Conservation (phyloP, 2,113 vertebrate species). For the Psittacula cyanocephala region DNA sequence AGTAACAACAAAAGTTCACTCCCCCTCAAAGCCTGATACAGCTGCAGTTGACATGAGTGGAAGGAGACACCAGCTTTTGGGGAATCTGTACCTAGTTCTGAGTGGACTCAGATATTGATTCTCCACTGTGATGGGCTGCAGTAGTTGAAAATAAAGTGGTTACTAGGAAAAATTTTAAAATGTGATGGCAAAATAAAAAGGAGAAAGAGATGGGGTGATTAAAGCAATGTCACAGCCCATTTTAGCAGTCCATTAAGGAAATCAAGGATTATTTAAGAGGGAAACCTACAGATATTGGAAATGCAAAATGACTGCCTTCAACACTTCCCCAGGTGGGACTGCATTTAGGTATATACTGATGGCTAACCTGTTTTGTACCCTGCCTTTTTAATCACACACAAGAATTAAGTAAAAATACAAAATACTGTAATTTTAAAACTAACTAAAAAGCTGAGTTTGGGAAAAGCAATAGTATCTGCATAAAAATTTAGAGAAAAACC, state of each 20-base stretch:
- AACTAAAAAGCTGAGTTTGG: background rate
- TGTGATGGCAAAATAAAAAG: background rate
- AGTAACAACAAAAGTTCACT: background rate
- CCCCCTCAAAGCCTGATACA: background rate
- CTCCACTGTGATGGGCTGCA: background rate
- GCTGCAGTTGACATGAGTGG: background rate
- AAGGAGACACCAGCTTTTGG: background rate
- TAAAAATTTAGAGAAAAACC: background rate
- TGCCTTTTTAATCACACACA: background rate
- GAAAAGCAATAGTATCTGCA: background rate
- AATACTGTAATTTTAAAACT: background rate
- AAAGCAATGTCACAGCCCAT: background rate
- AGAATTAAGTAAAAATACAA: background rate
- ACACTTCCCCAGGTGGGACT: background rate
- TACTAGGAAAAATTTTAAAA: background rate
- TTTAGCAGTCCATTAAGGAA: background rate
- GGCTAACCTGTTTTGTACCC: background rate
- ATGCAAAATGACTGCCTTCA: background rate
- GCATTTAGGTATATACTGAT: background rate
- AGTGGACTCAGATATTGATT: background rate
- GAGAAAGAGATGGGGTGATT: background rate
- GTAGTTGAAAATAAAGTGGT: background rate
- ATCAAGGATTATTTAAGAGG: background rate
- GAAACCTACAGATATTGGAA: background rate
- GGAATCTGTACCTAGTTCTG: background rate